Conservation (phyloP, 2,888 invertebrate species). For the Dolichomitus sp. region DNA sequence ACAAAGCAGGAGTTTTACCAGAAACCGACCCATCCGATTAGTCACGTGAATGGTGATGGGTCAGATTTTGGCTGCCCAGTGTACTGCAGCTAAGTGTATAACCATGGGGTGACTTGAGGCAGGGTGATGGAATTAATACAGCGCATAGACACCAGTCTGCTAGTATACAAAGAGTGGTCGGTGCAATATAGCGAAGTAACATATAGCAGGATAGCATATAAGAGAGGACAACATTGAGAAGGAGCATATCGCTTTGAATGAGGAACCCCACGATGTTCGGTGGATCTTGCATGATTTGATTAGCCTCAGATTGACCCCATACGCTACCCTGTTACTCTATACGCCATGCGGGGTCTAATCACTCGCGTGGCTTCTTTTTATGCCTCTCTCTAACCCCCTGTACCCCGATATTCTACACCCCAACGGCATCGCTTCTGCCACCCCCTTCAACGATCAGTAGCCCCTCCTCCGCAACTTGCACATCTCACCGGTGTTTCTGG, state of each 20-base stretch:
- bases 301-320: slow-evolving; percentile 86
- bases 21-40: slow-evolving; percentile 59
- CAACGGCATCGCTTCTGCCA: slow-evolving; percentile 45
- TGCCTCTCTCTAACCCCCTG: slow-evolving; percentile 59
- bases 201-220: slow-evolving; percentile 72
- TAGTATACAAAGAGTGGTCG: slow-evolving; percentile 69
- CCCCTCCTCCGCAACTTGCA: slow-evolving; percentile 59
- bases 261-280: slow-evolving; percentile 74
- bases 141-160: slow-evolving; percentile 83
- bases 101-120: slow-evolving; percentile 56
- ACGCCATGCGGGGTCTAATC: slow-evolving; percentile 72
- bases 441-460: slow-evolving; percentile 56
- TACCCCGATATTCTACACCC: slow-evolving; percentile 61
- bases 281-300: slow-evolving; percentile 85
- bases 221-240: slow-evolving; percentile 66
- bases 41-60: slow-evolving; percentile 67
- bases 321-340: slow-evolving; percentile 71
- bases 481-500: slow-evolving; percentile 61
- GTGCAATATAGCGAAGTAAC: slow-evolving; percentile 59
- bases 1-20: slow-evolving; percentile 6
- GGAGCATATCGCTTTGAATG: slow-evolving; percentile 71
- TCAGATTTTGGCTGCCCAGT: slow-evolving; percentile 68
- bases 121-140: slow-evolving; percentile 85
- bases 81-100: slow-evolving; percentile 63
- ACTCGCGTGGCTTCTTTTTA: slow-evolving; percentile 77